These are phyloP conservation scores for Shargacucullia verbasci DNA, from an alignment of 2,888 invertebrate genomes.

Conservation along the genomic window DNA sequence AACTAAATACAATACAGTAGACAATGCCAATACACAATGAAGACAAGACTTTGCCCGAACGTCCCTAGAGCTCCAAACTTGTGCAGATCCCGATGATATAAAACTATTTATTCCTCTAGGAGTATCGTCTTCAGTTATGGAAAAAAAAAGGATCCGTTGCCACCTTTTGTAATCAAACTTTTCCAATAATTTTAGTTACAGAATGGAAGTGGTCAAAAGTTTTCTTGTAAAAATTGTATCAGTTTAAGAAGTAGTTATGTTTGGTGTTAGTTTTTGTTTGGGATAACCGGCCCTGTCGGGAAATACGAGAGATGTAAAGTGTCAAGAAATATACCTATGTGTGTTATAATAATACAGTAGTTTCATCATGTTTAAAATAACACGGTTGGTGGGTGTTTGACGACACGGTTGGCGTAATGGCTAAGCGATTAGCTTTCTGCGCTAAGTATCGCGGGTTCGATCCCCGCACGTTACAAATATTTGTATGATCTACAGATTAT, in stretches of 20 bases:
- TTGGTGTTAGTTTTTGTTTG: not conserved
- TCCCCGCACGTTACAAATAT: no score
- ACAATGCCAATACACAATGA: slow-evolving; percentile 33
- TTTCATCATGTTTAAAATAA: no score
- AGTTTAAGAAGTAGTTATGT: slow-evolving; percentile 7
- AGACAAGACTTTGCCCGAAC: slow-evolving; percentile 25
- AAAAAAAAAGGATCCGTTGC: slow-evolving; percentile 41
- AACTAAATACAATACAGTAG: slow-evolving; percentile 27
- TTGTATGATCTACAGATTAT: no score
- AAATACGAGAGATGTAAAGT: no score
- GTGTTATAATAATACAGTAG: no score
- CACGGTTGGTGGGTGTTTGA: no score
- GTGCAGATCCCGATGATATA: slow-evolving; percentile 50
- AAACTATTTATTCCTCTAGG: slow-evolving; percentile 55
- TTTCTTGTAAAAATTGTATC: slow-evolving; percentile 10
- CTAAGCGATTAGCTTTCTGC: no score
- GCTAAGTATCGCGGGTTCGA: no score
- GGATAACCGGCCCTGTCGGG: no score
- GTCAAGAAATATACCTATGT: no score
- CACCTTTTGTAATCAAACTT: slow-evolving; percentile 57
- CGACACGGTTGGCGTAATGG: no score
- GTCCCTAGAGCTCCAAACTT: slow-evolving; percentile 53
- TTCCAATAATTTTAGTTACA: slow-evolving; percentile 41
- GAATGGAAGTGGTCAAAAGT: slow-evolving; percentile 18
- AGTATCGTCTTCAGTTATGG: slow-evolving; percentile 47